Percentiles rank a stretch among this genome's conserved stretches.
phyloP scores from a whole-genome alignment of 2,113 vertebrate species.

The Macaca nemestrina region DNA sequence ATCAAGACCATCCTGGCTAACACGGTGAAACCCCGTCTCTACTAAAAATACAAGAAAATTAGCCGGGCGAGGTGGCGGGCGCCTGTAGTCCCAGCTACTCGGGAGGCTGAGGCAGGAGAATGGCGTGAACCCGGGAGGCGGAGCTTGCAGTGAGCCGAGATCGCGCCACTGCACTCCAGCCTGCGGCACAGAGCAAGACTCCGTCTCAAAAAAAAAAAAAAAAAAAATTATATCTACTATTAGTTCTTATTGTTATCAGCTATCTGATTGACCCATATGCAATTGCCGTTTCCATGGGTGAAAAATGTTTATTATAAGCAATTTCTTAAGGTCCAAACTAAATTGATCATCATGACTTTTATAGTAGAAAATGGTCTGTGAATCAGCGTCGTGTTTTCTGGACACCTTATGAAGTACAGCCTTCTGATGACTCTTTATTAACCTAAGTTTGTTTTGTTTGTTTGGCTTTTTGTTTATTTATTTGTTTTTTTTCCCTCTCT shows the following conservation, averaged over 20 bases:
- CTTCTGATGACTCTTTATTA: background rate
- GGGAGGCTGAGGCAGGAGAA: no score
- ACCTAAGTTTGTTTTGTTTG: background rate
- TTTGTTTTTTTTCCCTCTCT: background rate
- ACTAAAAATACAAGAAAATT: no score
- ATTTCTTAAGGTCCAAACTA: background rate
- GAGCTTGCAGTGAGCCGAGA: no score
- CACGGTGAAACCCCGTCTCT: no score
- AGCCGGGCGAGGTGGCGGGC: no score
- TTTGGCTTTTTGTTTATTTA: background rate
- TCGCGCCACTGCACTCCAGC: no score
- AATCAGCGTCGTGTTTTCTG: background rate
- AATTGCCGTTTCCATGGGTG: background rate
- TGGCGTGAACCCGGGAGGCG: no score
- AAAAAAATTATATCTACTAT: background rate
- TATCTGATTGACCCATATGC: background rate
- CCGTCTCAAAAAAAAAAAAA: no score
- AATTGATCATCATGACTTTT: conserved; percentile 18
- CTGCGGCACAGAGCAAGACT: no score
- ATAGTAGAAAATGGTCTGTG: background rate
- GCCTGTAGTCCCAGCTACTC: no score
- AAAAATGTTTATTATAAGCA: background rate
- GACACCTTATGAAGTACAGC: background rate
- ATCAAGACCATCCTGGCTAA: no score
- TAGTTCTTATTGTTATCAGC: background rate